These are phyloP conservation scores for Nephrotoma guestfalica DNA, from an alignment of 2,888 invertebrate species.

Conservation along the genomic window DNA sequence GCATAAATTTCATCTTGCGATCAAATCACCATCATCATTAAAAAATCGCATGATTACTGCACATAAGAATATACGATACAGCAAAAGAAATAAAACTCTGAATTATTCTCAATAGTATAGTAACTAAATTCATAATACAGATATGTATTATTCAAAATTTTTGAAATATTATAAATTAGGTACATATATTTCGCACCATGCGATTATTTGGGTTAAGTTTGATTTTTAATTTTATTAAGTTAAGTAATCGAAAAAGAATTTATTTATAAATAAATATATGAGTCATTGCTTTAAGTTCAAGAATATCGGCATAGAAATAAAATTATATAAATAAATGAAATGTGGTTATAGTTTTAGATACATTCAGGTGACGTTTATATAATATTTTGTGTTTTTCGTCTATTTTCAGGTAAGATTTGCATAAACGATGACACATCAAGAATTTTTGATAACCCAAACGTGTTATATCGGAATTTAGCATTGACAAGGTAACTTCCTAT, in stretches of 20 bases:
- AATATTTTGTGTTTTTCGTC: neutral
- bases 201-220: neutral
- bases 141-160: neutral
- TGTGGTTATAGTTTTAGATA: neutral
- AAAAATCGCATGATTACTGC: neutral
- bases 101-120: no score
- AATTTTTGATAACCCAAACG: neutral
- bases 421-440: neutral
- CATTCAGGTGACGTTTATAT: neutral
- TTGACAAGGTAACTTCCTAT: neutral
- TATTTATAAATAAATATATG: neutral
- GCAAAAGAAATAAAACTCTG: neutral
- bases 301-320: neutral
- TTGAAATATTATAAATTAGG: neutral
- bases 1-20: neutral
- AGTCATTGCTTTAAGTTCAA: neutral
- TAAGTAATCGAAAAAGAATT: neutral
- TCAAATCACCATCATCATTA: neutral
- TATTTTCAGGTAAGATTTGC: neutral
- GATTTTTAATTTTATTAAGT: neutral
- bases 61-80: neutral
- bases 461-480: neutral
- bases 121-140: no score
- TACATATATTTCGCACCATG: neutral
- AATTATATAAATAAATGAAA: neutral